A percentile compares a stretch with the other conserved stretches of the same genome.
These are phyloP conservation scores for Drosophila suzukii DNA, from an alignment of 1,140 invertebrate species.

Conservation along the genomic window DNA sequence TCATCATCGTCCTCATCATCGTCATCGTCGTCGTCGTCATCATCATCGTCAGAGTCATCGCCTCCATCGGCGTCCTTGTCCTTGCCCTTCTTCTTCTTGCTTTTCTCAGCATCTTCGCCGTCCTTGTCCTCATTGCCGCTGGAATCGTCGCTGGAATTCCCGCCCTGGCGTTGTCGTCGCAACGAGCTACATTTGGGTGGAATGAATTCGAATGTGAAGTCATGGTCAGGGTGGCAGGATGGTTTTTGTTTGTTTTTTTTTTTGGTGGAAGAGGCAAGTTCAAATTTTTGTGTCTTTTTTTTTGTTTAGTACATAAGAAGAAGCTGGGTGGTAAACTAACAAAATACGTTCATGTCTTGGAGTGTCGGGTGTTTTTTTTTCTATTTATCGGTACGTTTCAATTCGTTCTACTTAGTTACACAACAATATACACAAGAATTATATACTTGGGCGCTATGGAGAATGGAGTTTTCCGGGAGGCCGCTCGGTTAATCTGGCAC, in stretches of 20 bases:
- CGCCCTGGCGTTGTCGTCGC: constrained; percentile 74
- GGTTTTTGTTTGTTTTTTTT: constrained; percentile 7
- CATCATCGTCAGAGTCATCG: constrained; percentile 48
- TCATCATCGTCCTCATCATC: constrained; percentile 59
- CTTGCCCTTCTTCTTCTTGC: constrained; percentile 68
- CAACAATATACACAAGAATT: constrained; percentile 18
- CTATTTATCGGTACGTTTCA: constrained; percentile 6
- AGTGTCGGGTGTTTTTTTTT: constrained; percentile 26
- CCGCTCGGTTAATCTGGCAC: constrained; percentile 20
- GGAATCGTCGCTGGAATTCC: constrained; percentile 75
- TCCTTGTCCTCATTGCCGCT: constrained; percentile 76
- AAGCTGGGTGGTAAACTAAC: constrained; percentile 36
- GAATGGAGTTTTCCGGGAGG: constrained; percentile 25
- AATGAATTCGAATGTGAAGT: constrained; percentile 73
- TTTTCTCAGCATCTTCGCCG: constrained; percentile 57
- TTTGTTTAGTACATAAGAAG: constrained; percentile 25
- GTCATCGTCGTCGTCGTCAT: constrained; percentile 45
- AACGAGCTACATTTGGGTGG: constrained; percentile 72
- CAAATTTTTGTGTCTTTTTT: constrained; percentile 26
- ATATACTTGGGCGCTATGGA: constrained; percentile 9
- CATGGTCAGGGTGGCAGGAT: constrained; percentile 28
- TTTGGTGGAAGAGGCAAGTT: constrained; percentile 51
- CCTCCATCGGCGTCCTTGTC: constrained; percentile 47
- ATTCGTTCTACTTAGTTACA: constrained; percentile 33
- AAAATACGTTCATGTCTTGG: constrained; percentile 21